Evolutionary conservation across 2,888 invertebrate genomes (phyloP).

Genomic region (Leptopilina drosophilae): DNA sequence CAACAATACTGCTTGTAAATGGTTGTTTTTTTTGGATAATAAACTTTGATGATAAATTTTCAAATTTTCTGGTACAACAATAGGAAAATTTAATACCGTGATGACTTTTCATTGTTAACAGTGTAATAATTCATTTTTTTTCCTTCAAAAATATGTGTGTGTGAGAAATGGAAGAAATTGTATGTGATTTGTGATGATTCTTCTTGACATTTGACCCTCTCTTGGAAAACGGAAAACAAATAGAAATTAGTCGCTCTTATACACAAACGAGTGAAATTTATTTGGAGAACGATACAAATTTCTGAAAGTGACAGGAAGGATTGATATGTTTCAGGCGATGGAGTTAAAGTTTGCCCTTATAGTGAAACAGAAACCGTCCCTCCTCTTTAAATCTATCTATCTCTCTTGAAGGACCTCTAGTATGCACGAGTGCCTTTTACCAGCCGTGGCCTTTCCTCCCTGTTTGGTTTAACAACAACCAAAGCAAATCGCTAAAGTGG

Average conservation of each 20-base stretch:
- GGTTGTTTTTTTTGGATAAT: too few relatives aligned
- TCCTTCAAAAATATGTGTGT: too few relatives aligned
- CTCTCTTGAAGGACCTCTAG: neutral
- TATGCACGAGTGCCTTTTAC: slow-evolving; percentile 32
- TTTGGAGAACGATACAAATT: neutral
- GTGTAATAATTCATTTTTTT: too few relatives aligned
- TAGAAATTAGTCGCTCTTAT: neutral
- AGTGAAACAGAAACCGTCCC: neutral
- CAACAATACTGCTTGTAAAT: too few relatives aligned
- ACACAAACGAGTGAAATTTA: slow-evolving; percentile 14
- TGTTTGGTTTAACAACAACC: slow-evolving; percentile 10
- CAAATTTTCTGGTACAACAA: too few relatives aligned
- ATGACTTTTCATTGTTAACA: too few relatives aligned
- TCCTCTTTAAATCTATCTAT: neutral
- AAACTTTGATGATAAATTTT: too few relatives aligned
- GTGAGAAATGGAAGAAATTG: too few relatives aligned
- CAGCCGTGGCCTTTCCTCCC: slow-evolving; percentile 15
- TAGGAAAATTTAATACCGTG: too few relatives aligned
- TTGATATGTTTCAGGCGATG: slow-evolving; percentile 13
- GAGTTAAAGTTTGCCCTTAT: neutral
- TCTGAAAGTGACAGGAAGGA: slow-evolving; percentile 33
- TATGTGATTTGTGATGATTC: neutral
- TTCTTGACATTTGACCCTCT: neutral
- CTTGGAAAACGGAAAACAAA: neutral
- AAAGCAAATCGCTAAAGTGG: slow-evolving; percentile 20